Evolutionary conservation across 2,797 vertebrate genomes (phyloP).

Genomic region (Myripristis jacobus): DNA sequence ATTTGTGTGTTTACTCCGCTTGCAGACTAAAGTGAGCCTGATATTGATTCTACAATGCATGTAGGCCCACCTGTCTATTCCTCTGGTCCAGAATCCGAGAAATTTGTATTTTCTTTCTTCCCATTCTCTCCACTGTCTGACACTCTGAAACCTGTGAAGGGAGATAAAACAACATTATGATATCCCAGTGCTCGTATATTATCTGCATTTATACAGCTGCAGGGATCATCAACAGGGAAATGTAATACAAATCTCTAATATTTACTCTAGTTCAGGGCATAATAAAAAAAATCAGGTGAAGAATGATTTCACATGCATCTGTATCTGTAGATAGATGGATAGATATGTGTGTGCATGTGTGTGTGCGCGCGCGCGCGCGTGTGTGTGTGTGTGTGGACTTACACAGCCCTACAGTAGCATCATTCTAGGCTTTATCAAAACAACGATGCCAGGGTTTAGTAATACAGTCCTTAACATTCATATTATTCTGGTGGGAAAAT

Average conservation of each 20-base stretch:
- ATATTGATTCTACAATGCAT: neutral
- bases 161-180: neutral
- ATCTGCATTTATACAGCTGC: neutral
- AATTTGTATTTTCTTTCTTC: conserved; percentile 97
- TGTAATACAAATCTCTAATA: neutral
- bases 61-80: conserved; percentile 89
- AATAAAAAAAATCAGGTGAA: neutral
- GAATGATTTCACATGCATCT: neutral
- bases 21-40: neutral
- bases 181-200: neutral
- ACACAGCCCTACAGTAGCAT: neutral
- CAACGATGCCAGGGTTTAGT: neutral
- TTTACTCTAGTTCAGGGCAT: neutral
- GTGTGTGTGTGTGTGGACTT: neutral
- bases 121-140: conserved; percentile 82
- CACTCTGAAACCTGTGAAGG: conserved; percentile 48
- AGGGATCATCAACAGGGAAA: neutral
- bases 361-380: no score
- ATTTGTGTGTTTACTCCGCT: neutral
- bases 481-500: conserved; percentile 67
- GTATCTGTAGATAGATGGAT: no score
- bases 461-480: conserved; percentile 1
- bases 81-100: conserved; percentile 94
- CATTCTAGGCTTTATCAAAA: neutral
- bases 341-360: no score